Evolutionary conservation across 2,113 vertebrate species (phyloP), one percentile per base, ranked within the genome.

Genomic region (Paedocypris sp.): DNA sequence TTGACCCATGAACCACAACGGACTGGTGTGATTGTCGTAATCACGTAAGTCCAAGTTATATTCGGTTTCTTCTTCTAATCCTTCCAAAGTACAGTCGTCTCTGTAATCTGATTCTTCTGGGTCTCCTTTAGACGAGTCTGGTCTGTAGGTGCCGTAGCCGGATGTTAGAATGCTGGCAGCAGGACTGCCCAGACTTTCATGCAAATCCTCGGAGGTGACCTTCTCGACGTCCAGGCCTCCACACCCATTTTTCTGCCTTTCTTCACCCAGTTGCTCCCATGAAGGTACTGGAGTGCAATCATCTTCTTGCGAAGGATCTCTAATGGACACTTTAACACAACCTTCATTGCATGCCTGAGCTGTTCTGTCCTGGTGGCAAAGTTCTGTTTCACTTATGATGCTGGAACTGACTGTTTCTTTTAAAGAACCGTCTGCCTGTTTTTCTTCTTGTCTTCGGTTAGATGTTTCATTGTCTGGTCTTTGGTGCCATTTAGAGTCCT

Each of bases 81-180:
- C 74, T 0, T 42, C 33, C 2, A 80, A 18, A 52, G 70, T 77
- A 53, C 57, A 59, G 29, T 80, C 67, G 8, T 80, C 76, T 18
- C 67, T 32, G 63, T 45, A 60, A 33, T 75, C 74, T 18, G 48
- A 66, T 4, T 15, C 71, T 4, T 78, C 77, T 13, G 33, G 69
- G 33, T 78, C 54, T 58, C 54, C 80, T 48, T 64, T 67, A 38
- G 15, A 41, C 0, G 69, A 68, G 48, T 57, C 72, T 1, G 74
- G 68, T 38, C 69, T 68, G 58, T 68, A 77, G 3, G 78, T 84
- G 29, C 80, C 79, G 3, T 83, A 85, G 2, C 79, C 83, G 0
- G 81, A 85, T 1, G 84, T 85, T 66, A 80, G 60, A 38, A 73
- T 38, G 41, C 79, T 85, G 1, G 50, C 51, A 2, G 72, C 64